Evolutionary conservation across 2,113 vertebrate species (phyloP), one percentile per base, ranked within the genome.

Genomic region (Scopus umbretta): DNA sequence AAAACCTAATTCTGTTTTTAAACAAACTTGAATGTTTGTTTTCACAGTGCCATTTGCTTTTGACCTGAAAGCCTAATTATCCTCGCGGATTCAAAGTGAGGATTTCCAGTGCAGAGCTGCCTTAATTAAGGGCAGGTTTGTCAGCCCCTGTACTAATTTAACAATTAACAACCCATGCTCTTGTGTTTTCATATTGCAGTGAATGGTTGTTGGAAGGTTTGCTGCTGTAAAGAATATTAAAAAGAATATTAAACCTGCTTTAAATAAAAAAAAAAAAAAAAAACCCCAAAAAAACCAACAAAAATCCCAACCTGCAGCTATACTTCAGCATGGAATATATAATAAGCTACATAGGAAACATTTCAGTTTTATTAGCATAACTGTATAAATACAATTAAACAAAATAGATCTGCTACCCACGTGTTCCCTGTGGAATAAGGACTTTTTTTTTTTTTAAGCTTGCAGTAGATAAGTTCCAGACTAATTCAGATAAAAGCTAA

Each of bases 1-100:
- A 96, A 97, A 97, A 95, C 87, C 76, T 91, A 96, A 95, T 91
- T 97, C 92, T 97, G 80, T 97, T 97, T 97, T 97, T 73, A 96
- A 97, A 95, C 96, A 94, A 96, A 96, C 92, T 88, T 11, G 5
- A 90, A 43, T 95, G 96, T 96, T 97, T 96, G 27, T 94, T 95
- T 95, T 97, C 87, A 76, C 88, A 88, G 40, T 7, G 4, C 1
- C 2, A 45, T 96, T 96, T 92, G 38, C 91, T 75, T 96, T 97
- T 94, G 90, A 96, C 91, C 86, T 88, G 93, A 91, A 96, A 90
- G 86, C 76, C 85, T 90, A 80, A 97, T 98, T 97, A 90, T 86
- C 91, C 95, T 96, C 66, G 45, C 45, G 93, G 85, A 90, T 93
- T 92, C 96, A 75, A 97, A 96, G 87, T 94, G 90, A 95, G 70